These are phyloP conservation scores for Psettodes erumei DNA, from an alignment of 2,113 vertebrate species.

Conservation along the genomic window DNA sequence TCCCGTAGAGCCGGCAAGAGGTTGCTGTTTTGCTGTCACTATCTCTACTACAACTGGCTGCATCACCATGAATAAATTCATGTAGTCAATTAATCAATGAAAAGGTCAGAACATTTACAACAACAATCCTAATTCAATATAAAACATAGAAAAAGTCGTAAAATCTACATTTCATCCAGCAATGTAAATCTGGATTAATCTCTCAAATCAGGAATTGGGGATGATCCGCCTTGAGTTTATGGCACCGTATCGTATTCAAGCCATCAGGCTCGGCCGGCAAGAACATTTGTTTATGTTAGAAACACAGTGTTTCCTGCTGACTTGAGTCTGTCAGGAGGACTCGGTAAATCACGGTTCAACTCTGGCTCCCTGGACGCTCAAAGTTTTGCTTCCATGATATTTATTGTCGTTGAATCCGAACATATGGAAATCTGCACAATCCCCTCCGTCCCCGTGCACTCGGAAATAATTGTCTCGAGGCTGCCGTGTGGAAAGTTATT, in stretches of 20 bases:
- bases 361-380: slow-evolving; percentile 9
- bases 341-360: slow-evolving; percentile 23
- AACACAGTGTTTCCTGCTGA: slow-evolving; percentile 32
- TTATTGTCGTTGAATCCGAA: slow-evolving; percentile 40
- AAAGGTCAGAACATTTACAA: not conserved
- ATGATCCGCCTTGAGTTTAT: not conserved
- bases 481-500: slow-evolving; percentile 44
- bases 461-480: slow-evolving; percentile 46
- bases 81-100: not conserved
- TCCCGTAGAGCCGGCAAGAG: too few species aligned
- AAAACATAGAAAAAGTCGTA: not conserved
- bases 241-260: not conserved
- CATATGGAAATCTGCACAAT: slow-evolving; percentile 51
- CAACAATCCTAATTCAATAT: not conserved
- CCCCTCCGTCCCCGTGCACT: not conserved
- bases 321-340: not conserved
- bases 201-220: not conserved
- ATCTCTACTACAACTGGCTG: not conserved
- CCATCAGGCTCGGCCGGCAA: slow-evolving; percentile 1
- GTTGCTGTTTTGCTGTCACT: not conserved
- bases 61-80: not conserved
- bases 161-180: too few species aligned
- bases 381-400: slow-evolving; percentile 18
- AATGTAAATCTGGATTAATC: too few species aligned
- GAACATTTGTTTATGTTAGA: too few species aligned